Evolutionary conservation across 2,797 vertebrate genomes (phyloP).

Genomic region (Salarias fasciatus): DNA sequence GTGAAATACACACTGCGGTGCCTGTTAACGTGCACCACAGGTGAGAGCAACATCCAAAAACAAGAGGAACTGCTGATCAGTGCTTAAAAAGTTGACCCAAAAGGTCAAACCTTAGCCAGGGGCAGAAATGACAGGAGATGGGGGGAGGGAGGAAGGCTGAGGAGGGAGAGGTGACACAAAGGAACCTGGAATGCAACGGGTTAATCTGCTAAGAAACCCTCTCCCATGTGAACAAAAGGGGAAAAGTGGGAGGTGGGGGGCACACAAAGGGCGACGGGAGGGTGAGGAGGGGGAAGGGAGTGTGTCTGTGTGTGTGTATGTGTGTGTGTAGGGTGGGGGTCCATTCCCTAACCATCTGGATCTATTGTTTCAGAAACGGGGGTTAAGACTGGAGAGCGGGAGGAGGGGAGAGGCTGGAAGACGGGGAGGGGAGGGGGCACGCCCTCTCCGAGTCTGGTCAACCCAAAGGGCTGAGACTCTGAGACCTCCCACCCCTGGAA

Average conservation of each 20-base stretch:
- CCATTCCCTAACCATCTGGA: slow-evolving; percentile 85
- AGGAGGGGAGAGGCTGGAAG: slow-evolving; percentile 51
- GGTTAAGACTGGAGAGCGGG: slow-evolving; percentile 57
- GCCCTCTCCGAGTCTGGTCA: slow-evolving; percentile 65
- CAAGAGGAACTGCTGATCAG: slow-evolving; percentile 44
- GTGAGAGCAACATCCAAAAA: slow-evolving; percentile 14
- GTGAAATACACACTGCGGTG: slow-evolving; percentile 1
- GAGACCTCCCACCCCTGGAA: slow-evolving; percentile 21
- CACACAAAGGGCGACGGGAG: slow-evolving; percentile 68
- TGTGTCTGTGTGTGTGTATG: slow-evolving; percentile 5
- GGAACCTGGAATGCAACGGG: slow-evolving; percentile 81
- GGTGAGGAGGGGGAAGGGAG: slow-evolving; percentile 40
- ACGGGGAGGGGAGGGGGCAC: slow-evolving; percentile 59
- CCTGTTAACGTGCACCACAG: slow-evolving; percentile 7
- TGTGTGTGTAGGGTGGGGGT: slow-evolving; percentile 27
- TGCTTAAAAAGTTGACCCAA: slow-evolving; percentile 43
- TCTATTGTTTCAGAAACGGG: slow-evolving; percentile 80
- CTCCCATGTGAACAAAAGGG: slow-evolving; percentile 81
- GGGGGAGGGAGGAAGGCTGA: slow-evolving; percentile 10
- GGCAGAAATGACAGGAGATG: slow-evolving; percentile 52
- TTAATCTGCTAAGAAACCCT: slow-evolving; percentile 84
- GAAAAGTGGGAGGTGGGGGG: slow-evolving; percentile 72
- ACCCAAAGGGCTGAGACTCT: slow-evolving; percentile 53
- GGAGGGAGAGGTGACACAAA: slow-evolving; percentile 76
- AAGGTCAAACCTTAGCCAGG: slow-evolving; percentile 58